These are phyloP conservation scores for Oscheius sp. DNA, from an alignment of 2,888 invertebrate genomes.

Conservation along the genomic window DNA sequence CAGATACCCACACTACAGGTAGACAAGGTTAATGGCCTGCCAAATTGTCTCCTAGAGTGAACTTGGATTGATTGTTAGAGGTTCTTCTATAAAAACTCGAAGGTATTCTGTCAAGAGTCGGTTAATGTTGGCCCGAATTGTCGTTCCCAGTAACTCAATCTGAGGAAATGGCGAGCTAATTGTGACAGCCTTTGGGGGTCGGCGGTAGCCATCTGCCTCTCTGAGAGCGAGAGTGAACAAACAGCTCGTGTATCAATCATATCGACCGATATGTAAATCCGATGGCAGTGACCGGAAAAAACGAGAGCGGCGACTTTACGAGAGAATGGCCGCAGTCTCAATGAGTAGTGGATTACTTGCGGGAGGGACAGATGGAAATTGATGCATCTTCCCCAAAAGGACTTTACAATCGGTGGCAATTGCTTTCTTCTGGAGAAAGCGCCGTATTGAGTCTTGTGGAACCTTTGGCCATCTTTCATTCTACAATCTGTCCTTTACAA, in stretches of 20 bases:
- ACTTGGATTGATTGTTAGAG: no score
- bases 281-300: slow-evolving; percentile 20
- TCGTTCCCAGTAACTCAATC: slow-evolving; percentile 22
- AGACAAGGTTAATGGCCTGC: slow-evolving; percentile 8
- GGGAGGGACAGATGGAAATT: neutral
- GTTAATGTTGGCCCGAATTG: no score
- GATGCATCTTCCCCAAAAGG: no score
- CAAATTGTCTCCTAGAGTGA: neutral
- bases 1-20: slow-evolving; percentile 1
- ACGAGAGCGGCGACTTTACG: slow-evolving; percentile 13
- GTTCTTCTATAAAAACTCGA: no score
- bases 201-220: slow-evolving; percentile 27
- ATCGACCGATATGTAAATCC: slow-evolving; percentile 27
- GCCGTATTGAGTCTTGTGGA: no score
- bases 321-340: neutral
- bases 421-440: no score
- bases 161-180: slow-evolving; percentile 11
- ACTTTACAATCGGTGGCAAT: no score
- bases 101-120: no score
- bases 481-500: no score
- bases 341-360: neutral
- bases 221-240: slow-evolving; percentile 12
- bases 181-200: slow-evolving; percentile 8
- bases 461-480: no score
- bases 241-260: slow-evolving; percentile 33